Conservation (phyloP, 2,113 vertebrate species). For the Polypterus senegalus region DNA sequence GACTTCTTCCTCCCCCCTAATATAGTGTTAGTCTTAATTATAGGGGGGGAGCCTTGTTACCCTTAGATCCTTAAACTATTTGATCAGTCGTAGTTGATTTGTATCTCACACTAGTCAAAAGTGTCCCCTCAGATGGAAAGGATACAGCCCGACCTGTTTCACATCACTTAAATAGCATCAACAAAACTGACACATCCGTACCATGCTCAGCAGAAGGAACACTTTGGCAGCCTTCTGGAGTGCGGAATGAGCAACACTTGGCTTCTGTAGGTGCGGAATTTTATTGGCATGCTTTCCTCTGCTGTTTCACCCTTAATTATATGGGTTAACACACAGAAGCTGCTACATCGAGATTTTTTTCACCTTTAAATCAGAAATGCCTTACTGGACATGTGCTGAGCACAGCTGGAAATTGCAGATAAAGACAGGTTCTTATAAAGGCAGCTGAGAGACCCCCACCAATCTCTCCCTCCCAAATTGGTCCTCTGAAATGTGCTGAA, state of each 20-base stretch:
- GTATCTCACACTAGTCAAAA: too few relatives aligned
- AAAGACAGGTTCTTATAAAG: constrained; percentile 51
- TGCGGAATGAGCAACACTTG: constrained; percentile 25
- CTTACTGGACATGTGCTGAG: constrained; percentile 50
- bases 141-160: neutral
- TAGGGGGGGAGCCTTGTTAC: too few relatives aligned
- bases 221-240: constrained; percentile 2
- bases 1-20: too few relatives aligned
- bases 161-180: constrained; percentile 1
- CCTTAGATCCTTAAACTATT: too few relatives aligned
- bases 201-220: constrained; percentile 1
- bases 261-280: constrained; percentile 29
- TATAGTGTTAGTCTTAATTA: too few relatives aligned
- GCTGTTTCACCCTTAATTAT: constrained; percentile 26
- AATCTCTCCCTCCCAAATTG: constrained; percentile 39
- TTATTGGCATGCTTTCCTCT: constrained; percentile 25
- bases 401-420: constrained; percentile 67
- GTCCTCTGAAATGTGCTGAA: constrained; percentile 40
- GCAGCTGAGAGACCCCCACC: constrained; percentile 34
- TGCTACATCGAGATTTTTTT: constrained; percentile 30
- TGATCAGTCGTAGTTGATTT: too few relatives aligned
- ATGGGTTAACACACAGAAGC: constrained; percentile 37
- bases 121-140: neutral
- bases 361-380: constrained; percentile 39
- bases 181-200: neutral